These are phyloP conservation scores for Sinopyrophorus schimmeli DNA, from an alignment of 2,888 invertebrate genomes.

Conservation along the genomic window DNA sequence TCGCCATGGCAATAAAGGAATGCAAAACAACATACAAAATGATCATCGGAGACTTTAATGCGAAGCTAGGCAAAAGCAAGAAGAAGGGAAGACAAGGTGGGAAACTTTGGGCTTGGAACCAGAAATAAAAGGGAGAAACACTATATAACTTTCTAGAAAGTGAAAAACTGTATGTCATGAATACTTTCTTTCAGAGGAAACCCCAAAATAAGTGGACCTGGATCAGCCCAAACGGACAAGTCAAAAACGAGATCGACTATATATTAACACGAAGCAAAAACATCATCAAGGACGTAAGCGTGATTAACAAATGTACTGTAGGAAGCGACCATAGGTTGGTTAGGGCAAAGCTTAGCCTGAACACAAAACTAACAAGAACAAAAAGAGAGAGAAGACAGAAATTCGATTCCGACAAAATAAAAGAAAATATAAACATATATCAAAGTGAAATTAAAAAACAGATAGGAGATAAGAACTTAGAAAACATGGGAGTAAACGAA, in stretches of 20 bases:
- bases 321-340: conserved; percentile 3
- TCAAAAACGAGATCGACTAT: conserved; percentile 37
- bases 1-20: not conserved
- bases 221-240: conserved; percentile 25
- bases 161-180: conserved; percentile 35
- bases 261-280: conserved; percentile 6
- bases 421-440: conserved; percentile 3
- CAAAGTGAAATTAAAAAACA: conserved; percentile 4
- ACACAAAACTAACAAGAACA: conserved; percentile 4
- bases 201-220: conserved; percentile 33
- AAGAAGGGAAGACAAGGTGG: not conserved
- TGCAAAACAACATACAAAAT: conserved; percentile 6
- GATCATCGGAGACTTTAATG: conserved; percentile 5
- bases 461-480: conserved; percentile 1
- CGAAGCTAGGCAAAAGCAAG: conserved; percentile 2
- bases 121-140: conserved; percentile 38
- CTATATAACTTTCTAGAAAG: conserved; percentile 35
- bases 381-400: not conserved
- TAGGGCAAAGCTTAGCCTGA: conserved; percentile 1
- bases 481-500: conserved; percentile 6
- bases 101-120: conserved; percentile 28
- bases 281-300: conserved; percentile 2
- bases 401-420: not conserved
- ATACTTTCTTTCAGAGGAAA: conserved; percentile 35
- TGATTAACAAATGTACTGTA: not conserved